Conservation (phyloP, 1,140 invertebrate species). For the Drosophila hydei region DNA sequence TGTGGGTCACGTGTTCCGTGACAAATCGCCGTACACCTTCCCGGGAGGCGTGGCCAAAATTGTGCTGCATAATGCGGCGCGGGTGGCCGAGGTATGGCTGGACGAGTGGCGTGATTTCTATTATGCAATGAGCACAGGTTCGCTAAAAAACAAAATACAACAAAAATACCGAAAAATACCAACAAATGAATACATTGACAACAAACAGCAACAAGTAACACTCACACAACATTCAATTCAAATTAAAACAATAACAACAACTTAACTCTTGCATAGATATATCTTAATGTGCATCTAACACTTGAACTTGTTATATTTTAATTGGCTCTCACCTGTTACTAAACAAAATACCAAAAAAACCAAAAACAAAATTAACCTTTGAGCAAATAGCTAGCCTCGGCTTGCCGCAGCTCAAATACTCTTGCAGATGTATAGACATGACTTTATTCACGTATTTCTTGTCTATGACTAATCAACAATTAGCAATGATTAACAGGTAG, state of each 20-base stretch:
- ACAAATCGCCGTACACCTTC: constrained; percentile 99
- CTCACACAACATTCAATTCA: constrained; percentile 21
- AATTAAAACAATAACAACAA: constrained; percentile 39
- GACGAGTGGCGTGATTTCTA: constrained; percentile 99
- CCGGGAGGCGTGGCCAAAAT: constrained; percentile 98
- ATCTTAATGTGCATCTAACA: constrained; percentile 71
- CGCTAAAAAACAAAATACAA: too few species aligned
- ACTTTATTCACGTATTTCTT: too few species aligned
- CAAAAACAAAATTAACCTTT: constrained; percentile 14
- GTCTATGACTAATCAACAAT: too few species aligned
- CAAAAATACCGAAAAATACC: constrained; percentile 33
- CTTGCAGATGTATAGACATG: constrained; percentile 16
- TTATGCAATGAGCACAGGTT: constrained; percentile 99
- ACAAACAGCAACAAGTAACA: constrained; percentile 36
- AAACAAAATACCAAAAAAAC: constrained; percentile 29
- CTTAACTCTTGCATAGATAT: constrained; percentile 22
- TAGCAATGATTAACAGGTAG: too few species aligned
- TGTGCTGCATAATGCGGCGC: constrained; percentile 97
- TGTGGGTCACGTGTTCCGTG: constrained; percentile 99
- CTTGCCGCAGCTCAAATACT: constrained; percentile 2
- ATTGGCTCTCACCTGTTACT: constrained; percentile 70
- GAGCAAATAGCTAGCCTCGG: constrained; percentile 5
- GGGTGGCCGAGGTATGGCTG: constrained; percentile 99
- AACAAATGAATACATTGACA: constrained; percentile 18
- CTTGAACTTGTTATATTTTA: constrained; percentile 57